phyloP scores from a whole-genome alignment of 2,888 invertebrate genomes.

The Tigriopus californicus region DNA sequence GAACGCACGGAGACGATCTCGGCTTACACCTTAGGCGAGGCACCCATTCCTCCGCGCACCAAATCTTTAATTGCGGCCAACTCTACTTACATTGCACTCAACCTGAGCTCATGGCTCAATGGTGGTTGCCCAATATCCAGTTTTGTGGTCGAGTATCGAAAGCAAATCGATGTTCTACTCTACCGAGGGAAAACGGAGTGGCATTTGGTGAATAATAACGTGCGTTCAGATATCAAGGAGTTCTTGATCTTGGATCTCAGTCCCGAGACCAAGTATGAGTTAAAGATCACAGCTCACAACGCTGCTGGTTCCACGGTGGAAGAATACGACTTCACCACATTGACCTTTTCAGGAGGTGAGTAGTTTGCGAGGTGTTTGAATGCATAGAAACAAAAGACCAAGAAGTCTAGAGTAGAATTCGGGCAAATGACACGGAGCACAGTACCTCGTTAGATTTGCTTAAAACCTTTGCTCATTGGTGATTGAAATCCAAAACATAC shows the following conservation, averaged over 20 bases:
- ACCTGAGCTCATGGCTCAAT: slow-evolving; percentile 72
- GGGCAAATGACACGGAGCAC: no score
- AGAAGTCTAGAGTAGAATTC: no score
- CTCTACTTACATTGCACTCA: slow-evolving; percentile 64
- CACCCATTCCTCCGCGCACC: slow-evolving; percentile 8
- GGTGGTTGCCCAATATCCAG: slow-evolving; percentile 71
- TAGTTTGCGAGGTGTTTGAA: no score
- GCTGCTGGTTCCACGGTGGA: slow-evolving; percentile 49
- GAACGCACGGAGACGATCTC: slow-evolving; percentile 71
- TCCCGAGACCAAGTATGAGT: slow-evolving; percentile 52
- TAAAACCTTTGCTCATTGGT: no score
- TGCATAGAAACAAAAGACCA: no score
- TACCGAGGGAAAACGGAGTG: background rate
- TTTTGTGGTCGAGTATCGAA: slow-evolving; percentile 55
- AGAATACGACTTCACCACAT: background rate
- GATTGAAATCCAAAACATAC: no score
- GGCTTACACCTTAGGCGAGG: slow-evolving; percentile 51
- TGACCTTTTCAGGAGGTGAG: background rate
- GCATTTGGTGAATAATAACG: slow-evolving; percentile 21
- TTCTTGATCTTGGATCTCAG: slow-evolving; percentile 36
- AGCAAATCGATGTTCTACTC: background rate
- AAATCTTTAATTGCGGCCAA: slow-evolving; percentile 41
- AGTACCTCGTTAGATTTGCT: no score
- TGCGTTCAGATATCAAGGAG: slow-evolving; percentile 19
- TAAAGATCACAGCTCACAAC: slow-evolving; percentile 59